These are phyloP conservation scores for Trichomalopsis sarcophagae DNA, from an alignment of 1,140 invertebrate species.

Conservation along the genomic window DNA sequence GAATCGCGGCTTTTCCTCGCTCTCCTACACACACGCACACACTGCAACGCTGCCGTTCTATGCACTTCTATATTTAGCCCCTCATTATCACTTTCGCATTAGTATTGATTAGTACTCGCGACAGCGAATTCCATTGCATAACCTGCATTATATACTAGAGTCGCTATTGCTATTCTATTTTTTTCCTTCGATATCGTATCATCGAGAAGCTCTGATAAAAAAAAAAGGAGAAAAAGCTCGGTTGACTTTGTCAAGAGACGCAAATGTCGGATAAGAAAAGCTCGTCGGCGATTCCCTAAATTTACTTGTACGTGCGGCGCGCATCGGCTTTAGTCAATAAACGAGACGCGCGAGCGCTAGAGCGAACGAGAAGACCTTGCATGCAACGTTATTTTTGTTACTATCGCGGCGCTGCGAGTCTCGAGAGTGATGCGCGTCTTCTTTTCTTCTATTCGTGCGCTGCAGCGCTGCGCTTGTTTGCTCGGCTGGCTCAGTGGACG, in stretches of 20 bases:
- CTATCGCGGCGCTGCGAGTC: neutral
- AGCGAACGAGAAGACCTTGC: neutral
- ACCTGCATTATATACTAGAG: neutral
- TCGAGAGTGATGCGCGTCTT: neutral
- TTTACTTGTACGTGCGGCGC: neutral
- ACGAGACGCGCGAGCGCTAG: neutral
- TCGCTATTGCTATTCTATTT: too few relatives aligned
- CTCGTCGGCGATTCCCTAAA: neutral
- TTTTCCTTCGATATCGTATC: too few relatives aligned
- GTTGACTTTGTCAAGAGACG: too few relatives aligned
- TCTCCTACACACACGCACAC: neutral
- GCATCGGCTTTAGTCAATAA: neutral
- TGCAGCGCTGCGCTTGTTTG: neutral
- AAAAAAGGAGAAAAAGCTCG: too few relatives aligned
- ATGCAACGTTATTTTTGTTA: slow-evolving; percentile 7
- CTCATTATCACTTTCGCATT: slow-evolving; percentile 1
- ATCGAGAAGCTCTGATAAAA: too few relatives aligned
- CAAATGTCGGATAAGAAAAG: neutral
- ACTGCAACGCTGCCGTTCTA: too few relatives aligned
- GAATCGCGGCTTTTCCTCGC: slow-evolving; percentile 33
- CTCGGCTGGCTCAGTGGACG: neutral
- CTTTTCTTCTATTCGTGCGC: neutral
- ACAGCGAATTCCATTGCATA: neutral
- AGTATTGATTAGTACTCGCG: neutral
- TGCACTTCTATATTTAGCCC: neutral